phyloP scores from a whole-genome alignment of 2,113 vertebrate genomes.

The Archocentrus centrarchus region DNA sequence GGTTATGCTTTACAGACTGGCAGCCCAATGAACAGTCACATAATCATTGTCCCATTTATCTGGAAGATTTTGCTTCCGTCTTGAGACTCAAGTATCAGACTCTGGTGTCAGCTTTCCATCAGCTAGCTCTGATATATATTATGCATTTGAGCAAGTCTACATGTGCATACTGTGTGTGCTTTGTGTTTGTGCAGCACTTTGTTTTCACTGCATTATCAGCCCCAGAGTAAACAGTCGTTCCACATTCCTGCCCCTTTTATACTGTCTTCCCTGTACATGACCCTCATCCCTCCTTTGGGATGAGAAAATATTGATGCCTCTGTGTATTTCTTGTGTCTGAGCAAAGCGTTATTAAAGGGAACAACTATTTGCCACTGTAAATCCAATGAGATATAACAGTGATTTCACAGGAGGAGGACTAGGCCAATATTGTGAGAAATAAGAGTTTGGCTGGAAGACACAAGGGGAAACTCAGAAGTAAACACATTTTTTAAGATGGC shows the following conservation, averaged over 20 bases:
- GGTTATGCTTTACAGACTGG: constrained; percentile 34
- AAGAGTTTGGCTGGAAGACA: constrained; percentile 36
- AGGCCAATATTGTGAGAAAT: constrained; percentile 22
- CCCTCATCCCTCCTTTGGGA: constrained; percentile 10
- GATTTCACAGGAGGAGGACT: constrained; percentile 18
- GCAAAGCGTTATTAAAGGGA: constrained; percentile 35
- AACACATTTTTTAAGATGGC: constrained; percentile 4
- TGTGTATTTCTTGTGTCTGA: constrained; percentile 1
- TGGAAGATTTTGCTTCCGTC: constrained; percentile 32
- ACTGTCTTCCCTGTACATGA: constrained; percentile 5
- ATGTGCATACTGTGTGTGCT: background rate
- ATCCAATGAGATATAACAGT: constrained; percentile 14
- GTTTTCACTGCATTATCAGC: constrained; percentile 10
- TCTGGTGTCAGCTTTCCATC: background rate
- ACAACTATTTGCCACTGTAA: constrained; percentile 20
- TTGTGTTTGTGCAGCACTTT: background rate
- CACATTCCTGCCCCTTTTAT: background rate
- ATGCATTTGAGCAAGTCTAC: background rate
- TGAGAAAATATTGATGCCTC: background rate
- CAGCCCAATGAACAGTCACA: constrained; percentile 41
- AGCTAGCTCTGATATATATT: constrained; percentile 9
- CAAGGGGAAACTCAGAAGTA: constrained; percentile 25
- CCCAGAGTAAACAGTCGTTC: background rate
- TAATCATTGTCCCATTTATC: constrained; percentile 25
- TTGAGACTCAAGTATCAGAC: constrained; percentile 8